Percentiles rank a stretch among this genome's conserved stretches.
Conservation (phyloP, 2,113 vertebrate genomes). For the Vidua chalybeata region DNA sequence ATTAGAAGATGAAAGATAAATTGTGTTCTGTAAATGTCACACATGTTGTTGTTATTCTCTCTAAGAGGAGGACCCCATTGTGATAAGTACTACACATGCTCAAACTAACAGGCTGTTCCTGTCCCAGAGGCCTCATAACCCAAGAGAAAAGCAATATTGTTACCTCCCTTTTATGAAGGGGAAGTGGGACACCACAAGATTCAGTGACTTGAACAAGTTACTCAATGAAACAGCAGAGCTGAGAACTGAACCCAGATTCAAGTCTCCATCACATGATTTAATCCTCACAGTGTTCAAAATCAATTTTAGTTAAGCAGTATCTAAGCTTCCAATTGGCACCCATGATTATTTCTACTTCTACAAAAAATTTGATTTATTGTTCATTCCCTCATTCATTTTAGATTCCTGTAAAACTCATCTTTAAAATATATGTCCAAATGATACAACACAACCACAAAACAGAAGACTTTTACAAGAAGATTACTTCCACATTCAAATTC, state of each 20-base stretch:
- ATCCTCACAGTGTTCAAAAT: neutral
- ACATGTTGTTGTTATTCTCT: conserved; percentile 61
- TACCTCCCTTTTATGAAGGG: neutral
- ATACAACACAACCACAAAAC: neutral
- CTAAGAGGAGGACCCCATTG: conserved; percentile 41
- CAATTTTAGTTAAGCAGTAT: neutral
- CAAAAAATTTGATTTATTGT: neutral
- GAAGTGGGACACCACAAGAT: conserved; percentile 32
- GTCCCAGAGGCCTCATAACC: conserved; percentile 20
- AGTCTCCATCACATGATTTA: neutral
- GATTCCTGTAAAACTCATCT: neutral
- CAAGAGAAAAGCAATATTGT: conserved; percentile 41
- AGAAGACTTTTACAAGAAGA: neutral
- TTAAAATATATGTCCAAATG: neutral
- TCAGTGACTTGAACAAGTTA: neutral
- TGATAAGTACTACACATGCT: neutral
- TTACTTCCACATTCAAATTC: neutral
- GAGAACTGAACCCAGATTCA: neutral
- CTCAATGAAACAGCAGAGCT: neutral
- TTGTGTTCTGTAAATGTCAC: neutral
- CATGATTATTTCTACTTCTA: neutral
- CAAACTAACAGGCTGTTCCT: conserved; percentile 17
- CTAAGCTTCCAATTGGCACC: neutral
- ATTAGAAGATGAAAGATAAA: conserved; percentile 39
- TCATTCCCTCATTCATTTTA: neutral